Evolutionary conservation across 2,113 vertebrate genomes (phyloP).

Genomic region (Mungos mungo): DNA sequence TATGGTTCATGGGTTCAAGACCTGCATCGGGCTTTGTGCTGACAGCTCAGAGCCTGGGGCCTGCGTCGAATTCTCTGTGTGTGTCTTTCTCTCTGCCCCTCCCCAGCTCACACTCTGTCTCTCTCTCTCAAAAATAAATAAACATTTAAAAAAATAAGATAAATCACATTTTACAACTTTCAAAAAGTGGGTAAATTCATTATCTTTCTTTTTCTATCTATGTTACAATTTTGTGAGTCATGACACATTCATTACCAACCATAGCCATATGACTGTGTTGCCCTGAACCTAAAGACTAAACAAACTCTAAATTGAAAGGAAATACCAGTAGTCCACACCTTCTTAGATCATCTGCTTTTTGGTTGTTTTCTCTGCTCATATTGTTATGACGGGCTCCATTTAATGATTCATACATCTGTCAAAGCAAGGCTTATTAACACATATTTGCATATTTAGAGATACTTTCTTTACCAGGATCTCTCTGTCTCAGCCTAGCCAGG

Average conservation of each 20-base stretch:
- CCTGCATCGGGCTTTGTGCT: too few species aligned
- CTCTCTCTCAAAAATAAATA: too few species aligned
- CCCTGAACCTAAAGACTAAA: background rate
- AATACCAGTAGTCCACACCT: constrained; percentile 29
- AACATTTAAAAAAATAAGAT: too few species aligned
- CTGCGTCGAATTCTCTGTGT: too few species aligned
- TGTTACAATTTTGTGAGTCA: background rate
- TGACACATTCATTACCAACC: background rate
- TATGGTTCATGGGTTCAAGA: too few species aligned
- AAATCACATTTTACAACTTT: background rate
- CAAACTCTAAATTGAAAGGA: constrained; percentile 31
- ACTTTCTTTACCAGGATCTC: background rate
- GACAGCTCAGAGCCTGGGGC: too few species aligned
- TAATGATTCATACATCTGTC: constrained; percentile 51
- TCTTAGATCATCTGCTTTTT: constrained; percentile 42
- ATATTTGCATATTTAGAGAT: background rate
- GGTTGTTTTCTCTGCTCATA: background rate
- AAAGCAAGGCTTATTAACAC: background rate
- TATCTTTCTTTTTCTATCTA: background rate
- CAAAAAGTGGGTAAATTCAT: background rate
- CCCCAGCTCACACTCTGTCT: too few species aligned
- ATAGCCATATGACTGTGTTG: background rate
- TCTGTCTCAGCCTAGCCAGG: background rate
- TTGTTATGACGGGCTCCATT: background rate
- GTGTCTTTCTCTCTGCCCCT: too few species aligned